Base-by-base conservation (phyloP, 2,888 invertebrate species). In the Drosophila picticornis region DNA sequence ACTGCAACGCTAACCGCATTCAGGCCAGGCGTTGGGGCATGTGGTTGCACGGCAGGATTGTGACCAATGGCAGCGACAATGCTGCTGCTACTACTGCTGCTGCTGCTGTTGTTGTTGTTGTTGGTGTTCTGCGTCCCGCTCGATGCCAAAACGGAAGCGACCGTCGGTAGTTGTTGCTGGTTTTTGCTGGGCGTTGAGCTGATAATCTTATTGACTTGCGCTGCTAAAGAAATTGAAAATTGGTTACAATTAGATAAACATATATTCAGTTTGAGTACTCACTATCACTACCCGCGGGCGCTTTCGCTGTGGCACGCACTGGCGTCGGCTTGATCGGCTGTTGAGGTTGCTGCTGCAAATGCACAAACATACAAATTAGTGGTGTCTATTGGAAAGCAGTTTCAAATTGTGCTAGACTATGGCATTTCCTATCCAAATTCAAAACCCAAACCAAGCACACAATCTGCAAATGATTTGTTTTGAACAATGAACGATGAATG, bases 271-370 rank as follows among this genome's bases (percentile, higher is more conserved):
- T 29, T n/a, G 31, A n/a, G 6, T 57, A 83, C 85, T 91, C 66
- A 90, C 92, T 84, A 84, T 95, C 95, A 84, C 80, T 81, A 94
- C 94, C 94, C 94, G 92, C 93, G 92, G 93, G 92, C 91, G 91
- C 92, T 93, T 92, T 92, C 62, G 70, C 61, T 62, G 83, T 79
- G 22, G 96, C 96, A 93, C 96, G 95, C 88, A 98, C 96, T 83
- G 97, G 96, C 92, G 96, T 96, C 77, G 97, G 97, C 94, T 97
- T 97, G 84, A 98, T 96, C 93, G 96, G 97, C 96, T 97, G 94
- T 88, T 95, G 75, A 77, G 75, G 75, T 75, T 86, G 86, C 70
- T 77, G 82, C 69, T 81, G 64, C 27, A 55, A 70, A 46, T 31
- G 22, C 22, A 63, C 38, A 13, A n/a, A 10, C 7, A 57, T 34